Base-by-base conservation (phyloP, 2,888 invertebrate species). In the Neoscelio sp. region DNA sequence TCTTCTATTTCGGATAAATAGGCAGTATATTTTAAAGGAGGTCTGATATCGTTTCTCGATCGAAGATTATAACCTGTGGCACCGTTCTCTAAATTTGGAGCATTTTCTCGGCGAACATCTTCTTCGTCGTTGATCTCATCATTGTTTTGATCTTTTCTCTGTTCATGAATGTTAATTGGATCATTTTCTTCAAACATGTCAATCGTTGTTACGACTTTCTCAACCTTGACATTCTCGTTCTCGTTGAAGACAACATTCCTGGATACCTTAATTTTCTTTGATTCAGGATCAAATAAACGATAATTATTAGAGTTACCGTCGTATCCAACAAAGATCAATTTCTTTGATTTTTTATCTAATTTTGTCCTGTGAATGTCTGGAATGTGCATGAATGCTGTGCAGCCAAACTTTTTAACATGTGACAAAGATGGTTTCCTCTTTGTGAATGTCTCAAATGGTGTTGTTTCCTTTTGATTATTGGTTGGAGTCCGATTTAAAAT, bases 301-400 rank as follows among this genome's bases (percentile, higher is more conserved):
- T 68, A 76, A 35, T 75, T 73, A 0, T 40, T 42, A 0, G 80
- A 68, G 8, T 68, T 42, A 0, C 40, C 56, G 4, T 78, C 65
- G 52, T 80, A 81, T 10, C 81, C 78, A 15, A 81, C 81, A 17
- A 81, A 67, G 0, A 82, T 50, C 0, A 30, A 12, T 15, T 75
- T 67, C 38, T 40, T 54, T 5, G 60, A 38, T 48, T 64, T 62
- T n/a, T 17, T 6, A 0, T 60, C 42, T 2, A 60, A 26, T 17
- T 60, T 44, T 2, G 60, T 60, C 12, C 60, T 75, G 30, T 75
- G 60, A 33, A 6, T 33, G 8, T 80, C 75, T 2, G 73, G 78
- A 5, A 82, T 40, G 10, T 80, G 65, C 15, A 70, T 56, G 30
- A 44, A 80, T 2, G 67, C 75, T 5, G 15, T 58, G 17, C 62